Evolutionary conservation across 1,140 invertebrate genomes (phyloP).

Genomic region (Nylanderia fulva): DNA sequence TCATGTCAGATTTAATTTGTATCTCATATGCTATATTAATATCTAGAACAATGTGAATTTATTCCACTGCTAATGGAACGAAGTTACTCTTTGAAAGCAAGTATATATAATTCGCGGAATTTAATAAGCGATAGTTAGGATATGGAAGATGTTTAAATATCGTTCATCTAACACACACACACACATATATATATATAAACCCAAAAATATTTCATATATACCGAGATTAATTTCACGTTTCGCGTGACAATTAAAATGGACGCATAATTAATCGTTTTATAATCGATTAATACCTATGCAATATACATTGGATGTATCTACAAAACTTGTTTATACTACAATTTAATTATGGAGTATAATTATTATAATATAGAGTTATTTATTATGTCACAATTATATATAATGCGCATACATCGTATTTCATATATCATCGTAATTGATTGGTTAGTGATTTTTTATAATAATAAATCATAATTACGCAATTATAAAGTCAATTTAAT

Average conservation of each 20-base stretch:
- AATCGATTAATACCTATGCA: slow-evolving; percentile 9
- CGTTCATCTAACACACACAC: slow-evolving; percentile 13
- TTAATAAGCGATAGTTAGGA: slow-evolving; percentile 24
- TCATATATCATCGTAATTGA: background rate
- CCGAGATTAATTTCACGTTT: background rate
- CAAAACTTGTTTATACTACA: slow-evolving; percentile 21
- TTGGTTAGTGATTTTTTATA: slow-evolving; percentile 4
- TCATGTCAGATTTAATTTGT: slow-evolving; percentile 47
- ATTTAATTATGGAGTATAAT: background rate
- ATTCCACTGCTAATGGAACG: slow-evolving; percentile 38
- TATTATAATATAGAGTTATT: slow-evolving; percentile 5
- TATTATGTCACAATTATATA: slow-evolving; percentile 17
- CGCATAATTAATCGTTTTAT: slow-evolving; percentile 39
- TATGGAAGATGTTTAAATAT: slow-evolving; percentile 53
- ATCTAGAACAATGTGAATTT: slow-evolving; percentile 61
- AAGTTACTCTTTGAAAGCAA: slow-evolving; percentile 28
- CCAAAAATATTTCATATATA: slow-evolving; percentile 23
- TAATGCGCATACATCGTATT: background rate
- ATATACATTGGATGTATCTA: background rate
- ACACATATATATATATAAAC: too few species aligned
- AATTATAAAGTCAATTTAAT: background rate
- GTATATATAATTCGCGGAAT: slow-evolving; percentile 37
- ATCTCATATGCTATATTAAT: slow-evolving; percentile 26
- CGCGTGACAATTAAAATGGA: slow-evolving; percentile 16
- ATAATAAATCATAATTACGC: background rate